These are phyloP conservation scores for Corythornis vintsioides DNA, from an alignment of 2,113 vertebrate genomes.

Conservation along the genomic window DNA sequence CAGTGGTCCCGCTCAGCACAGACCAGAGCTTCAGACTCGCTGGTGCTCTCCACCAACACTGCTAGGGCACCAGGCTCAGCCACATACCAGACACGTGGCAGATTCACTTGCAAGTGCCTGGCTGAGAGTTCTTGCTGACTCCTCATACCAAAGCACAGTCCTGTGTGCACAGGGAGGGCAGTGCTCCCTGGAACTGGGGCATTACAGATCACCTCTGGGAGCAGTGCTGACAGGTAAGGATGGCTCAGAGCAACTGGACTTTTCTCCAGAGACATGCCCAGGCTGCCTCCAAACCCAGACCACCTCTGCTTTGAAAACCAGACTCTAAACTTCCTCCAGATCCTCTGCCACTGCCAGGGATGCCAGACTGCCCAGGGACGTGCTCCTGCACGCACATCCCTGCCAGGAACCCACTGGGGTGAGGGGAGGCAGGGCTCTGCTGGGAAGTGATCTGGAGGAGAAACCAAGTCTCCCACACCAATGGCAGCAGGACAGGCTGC, in stretches of 20 bases:
- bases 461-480: neutral
- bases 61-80: neutral
- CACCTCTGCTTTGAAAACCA: neutral
- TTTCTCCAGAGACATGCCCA: neutral
- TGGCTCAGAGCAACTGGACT: neutral
- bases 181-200: fast-evolving
- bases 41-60: neutral
- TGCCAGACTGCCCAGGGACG: neutral
- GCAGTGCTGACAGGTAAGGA: neutral
- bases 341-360: neutral
- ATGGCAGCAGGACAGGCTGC: neutral
- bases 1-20: neutral
- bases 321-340: neutral
- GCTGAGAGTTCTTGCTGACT: neutral
- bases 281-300: neutral
- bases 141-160: neutral
- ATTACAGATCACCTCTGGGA: fast-evolving
- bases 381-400: neutral
- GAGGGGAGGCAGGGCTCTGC: neutral
- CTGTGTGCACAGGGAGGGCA: fast-evolving
- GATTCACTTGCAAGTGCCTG: neutral
- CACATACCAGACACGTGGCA: neutral
- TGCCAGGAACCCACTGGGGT: fast-evolving
- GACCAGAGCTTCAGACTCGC: neutral
- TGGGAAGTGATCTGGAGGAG: neutral